These are phyloP conservation scores for Aricia agestis DNA, from an alignment of 1,140 invertebrate genomes.

Conservation along the genomic window DNA sequence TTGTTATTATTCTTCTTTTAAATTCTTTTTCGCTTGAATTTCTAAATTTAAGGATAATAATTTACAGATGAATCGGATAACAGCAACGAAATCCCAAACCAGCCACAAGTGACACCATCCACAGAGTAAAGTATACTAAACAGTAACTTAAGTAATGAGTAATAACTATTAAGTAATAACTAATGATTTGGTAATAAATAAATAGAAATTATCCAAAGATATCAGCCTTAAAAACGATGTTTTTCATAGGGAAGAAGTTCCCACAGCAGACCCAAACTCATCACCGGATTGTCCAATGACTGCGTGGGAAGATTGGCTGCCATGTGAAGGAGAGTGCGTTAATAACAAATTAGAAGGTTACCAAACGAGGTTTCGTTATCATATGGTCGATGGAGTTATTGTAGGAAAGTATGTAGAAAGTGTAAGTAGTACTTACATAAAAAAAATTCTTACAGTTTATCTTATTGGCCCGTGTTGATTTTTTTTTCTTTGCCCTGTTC, in stretches of 20 bases:
- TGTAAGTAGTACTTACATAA: constrained; percentile 24
- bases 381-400: constrained; percentile 41
- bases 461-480: no score
- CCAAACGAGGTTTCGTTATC: constrained; percentile 45
- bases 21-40: background rate
- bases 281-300: constrained; percentile 48
- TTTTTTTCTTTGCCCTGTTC: background rate
- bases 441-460: no score
- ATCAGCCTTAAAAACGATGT: background rate
- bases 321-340: constrained; percentile 49
- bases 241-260: constrained; percentile 33
- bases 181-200: no score
- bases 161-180: no score
- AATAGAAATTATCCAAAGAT: no score
- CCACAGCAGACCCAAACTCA: constrained; percentile 40
- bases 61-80: background rate
- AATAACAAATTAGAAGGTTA: constrained; percentile 40
- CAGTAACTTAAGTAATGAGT: background rate
- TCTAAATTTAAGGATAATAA: background rate
- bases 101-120: background rate
- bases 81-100: background rate
- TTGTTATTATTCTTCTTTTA: no score
- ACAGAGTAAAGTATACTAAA: background rate
- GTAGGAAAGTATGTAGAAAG: constrained; percentile 41
- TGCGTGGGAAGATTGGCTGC: constrained; percentile 51